A percentile compares a stretch with the other conserved stretches of the same genome.
phyloP scores from a whole-genome alignment of 1,140 invertebrate genomes.

The Habropoda laboriosa region DNA sequence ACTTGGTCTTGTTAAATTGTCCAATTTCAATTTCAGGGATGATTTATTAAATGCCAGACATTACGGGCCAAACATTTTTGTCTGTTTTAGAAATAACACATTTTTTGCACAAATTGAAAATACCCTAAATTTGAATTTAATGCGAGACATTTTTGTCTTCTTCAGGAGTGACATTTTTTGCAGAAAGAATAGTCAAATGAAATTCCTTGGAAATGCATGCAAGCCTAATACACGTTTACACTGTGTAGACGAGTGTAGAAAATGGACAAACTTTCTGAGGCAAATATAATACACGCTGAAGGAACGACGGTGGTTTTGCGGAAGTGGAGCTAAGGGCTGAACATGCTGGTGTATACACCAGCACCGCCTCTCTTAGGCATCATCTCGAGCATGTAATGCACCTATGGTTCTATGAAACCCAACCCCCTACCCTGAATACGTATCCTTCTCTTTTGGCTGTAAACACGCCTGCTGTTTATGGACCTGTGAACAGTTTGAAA shows the following conservation, averaged over 20 bases:
- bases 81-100: too few species aligned
- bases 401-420: constrained; percentile 43
- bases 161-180: too few species aligned
- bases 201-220: too few species aligned
- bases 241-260: neutral
- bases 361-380: constrained; percentile 57
- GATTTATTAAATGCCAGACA: too few species aligned
- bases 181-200: too few species aligned
- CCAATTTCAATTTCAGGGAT: too few species aligned
- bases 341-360: constrained; percentile 10
- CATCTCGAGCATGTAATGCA: constrained; percentile 69
- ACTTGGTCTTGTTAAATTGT: too few species aligned
- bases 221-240: too few species aligned
- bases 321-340: constrained; percentile 47
- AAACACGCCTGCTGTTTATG: constrained; percentile 47
- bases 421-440: constrained; percentile 29
- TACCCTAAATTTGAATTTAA: too few species aligned
- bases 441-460: constrained; percentile 15
- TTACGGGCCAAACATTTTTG: too few species aligned
- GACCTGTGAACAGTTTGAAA: constrained; percentile 54
- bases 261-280: neutral
- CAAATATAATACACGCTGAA: constrained; percentile 38
- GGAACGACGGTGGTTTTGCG: constrained; percentile 49
- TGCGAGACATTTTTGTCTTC: too few species aligned
- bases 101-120: too few species aligned